Percentiles rank a stretch among this genome's conserved stretches.
Conservation (phyloP, 1,140 invertebrate genomes). For the Drosophila azteca region DNA sequence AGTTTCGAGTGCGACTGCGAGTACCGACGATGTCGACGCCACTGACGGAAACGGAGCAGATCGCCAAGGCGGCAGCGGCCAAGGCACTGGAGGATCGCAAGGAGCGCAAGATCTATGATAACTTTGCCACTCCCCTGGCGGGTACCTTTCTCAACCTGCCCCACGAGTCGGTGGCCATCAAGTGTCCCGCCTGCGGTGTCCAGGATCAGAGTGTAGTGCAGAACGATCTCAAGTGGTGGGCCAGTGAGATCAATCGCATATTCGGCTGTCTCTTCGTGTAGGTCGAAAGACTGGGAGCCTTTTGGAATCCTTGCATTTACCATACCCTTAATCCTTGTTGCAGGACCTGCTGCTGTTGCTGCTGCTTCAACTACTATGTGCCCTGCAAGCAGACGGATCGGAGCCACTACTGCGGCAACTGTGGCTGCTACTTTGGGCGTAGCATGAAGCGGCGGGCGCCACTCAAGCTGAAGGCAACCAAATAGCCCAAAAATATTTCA, state of each 20-base stretch:
- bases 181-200: slow-evolving; percentile 73
- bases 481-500: slow-evolving; percentile 12
- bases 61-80: slow-evolving; percentile 33
- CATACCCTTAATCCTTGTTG: slow-evolving; percentile 6
- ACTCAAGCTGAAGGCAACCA: slow-evolving; percentile 56
- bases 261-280: slow-evolving; percentile 80
- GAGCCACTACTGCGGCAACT: slow-evolving; percentile 80
- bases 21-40: slow-evolving; percentile 48
- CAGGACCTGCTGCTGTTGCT: slow-evolving; percentile 76
- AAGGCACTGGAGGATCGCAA: slow-evolving; percentile 41
- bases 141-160: slow-evolving; percentile 77
- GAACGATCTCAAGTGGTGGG: slow-evolving; percentile 80
- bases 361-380: slow-evolving; percentile 67
- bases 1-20: slow-evolving; percentile 32
- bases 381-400: slow-evolving; percentile 78
- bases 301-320: background rate
- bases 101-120: slow-evolving; percentile 72
- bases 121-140: slow-evolving; percentile 76
- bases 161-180: slow-evolving; percentile 57
- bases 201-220: slow-evolving; percentile 61
- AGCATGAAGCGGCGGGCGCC: slow-evolving; percentile 63
- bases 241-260: slow-evolving; percentile 70
- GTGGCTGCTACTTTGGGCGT: slow-evolving; percentile 78
- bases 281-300: slow-evolving; percentile 6
- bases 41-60: slow-evolving; percentile 33